Percentiles rank a stretch among this genome's conserved stretches.
Evolutionary conservation across 2,113 vertebrate species (phyloP).

Genomic region (Microcebus tavaratra): DNA sequence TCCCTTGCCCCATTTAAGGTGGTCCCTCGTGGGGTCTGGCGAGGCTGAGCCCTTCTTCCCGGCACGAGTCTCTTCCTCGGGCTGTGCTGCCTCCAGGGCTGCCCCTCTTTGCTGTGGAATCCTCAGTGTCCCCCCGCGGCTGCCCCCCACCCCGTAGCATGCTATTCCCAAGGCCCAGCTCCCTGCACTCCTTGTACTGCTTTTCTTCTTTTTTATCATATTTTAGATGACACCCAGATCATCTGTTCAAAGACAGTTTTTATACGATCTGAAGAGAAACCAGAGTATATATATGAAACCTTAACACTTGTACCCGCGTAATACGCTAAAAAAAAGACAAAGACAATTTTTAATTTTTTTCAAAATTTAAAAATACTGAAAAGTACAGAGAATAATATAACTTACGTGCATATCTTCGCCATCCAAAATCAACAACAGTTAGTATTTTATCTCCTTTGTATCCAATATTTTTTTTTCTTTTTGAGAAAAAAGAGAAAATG

Average conservation of each 20-base stretch:
- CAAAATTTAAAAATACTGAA: conserved; percentile 34
- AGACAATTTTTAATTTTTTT: neutral
- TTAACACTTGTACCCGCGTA: too few species aligned
- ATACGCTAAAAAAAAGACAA: neutral
- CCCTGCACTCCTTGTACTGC: neutral
- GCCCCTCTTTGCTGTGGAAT: neutral
- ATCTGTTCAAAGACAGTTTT: conserved; percentile 46
- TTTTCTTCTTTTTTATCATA: neutral
- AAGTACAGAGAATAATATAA: conserved; percentile 36
- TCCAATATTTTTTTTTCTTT: neutral
- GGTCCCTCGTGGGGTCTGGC: accelerated
- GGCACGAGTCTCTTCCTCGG: accelerated
- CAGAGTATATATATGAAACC: too few species aligned
- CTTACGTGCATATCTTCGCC: neutral
- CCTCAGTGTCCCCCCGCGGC: accelerated
- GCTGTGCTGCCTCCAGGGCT: too few species aligned
- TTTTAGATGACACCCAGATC: conserved; percentile 42
- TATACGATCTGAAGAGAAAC: too few species aligned
- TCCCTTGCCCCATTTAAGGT: too few species aligned
- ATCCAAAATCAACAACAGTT: neutral
- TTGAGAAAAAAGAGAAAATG: conserved; percentile 13
- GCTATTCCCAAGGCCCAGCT: neutral
- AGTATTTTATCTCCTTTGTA: neutral
- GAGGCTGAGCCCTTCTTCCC: neutral
- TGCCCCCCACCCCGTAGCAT: accelerated